These are phyloP conservation scores for Notospermus geniculatus DNA, from an alignment of 1,140 invertebrate genomes.

Conservation along the genomic window DNA sequence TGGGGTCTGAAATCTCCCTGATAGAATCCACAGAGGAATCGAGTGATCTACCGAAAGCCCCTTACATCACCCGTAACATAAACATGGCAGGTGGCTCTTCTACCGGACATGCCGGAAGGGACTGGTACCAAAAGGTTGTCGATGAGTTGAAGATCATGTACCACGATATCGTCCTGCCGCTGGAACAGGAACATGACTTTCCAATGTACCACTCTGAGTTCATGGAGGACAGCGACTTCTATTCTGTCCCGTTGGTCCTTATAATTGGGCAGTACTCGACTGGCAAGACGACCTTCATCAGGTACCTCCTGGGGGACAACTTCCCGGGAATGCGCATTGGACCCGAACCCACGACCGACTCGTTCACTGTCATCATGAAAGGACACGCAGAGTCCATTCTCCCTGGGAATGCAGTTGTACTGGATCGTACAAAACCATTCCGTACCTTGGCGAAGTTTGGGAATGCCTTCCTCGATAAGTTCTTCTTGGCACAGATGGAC, in stretches of 20 bases:
- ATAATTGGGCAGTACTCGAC: conserved; percentile 98
- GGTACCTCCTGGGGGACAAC: conserved; percentile 58
- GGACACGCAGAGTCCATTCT: conserved; percentile 79
- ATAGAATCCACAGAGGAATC: too few species aligned
- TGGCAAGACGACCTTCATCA: conserved; percentile 98
- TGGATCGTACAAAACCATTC: conserved; percentile 96
- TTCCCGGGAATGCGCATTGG: conserved; percentile 58
- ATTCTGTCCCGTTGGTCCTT: conserved; percentile 98
- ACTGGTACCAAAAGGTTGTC: conserved; percentile 66
- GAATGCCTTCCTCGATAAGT: conserved; percentile 96
- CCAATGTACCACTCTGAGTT: conserved; percentile 96
- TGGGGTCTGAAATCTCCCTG: too few species aligned
- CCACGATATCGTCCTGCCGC: conserved; percentile 83
- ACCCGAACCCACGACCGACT: conserved; percentile 81
- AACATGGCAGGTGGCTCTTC: too few species aligned
- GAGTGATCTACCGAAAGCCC: too few species aligned
- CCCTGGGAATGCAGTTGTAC: conserved; percentile 95
- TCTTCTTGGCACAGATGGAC: conserved; percentile 71
- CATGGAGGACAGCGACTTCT: conserved; percentile 95
- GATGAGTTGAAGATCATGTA: conserved; percentile 84
- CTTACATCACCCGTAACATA: too few species aligned
- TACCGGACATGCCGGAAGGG: conserved; percentile 60
- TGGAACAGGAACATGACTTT: conserved; percentile 91
- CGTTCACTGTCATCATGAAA: conserved; percentile 96
- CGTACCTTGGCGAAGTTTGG: conserved; percentile 94